phyloP scores from a whole-genome alignment of 1,140 invertebrate species.

The Ceratoteleas bidentatus region DNA sequence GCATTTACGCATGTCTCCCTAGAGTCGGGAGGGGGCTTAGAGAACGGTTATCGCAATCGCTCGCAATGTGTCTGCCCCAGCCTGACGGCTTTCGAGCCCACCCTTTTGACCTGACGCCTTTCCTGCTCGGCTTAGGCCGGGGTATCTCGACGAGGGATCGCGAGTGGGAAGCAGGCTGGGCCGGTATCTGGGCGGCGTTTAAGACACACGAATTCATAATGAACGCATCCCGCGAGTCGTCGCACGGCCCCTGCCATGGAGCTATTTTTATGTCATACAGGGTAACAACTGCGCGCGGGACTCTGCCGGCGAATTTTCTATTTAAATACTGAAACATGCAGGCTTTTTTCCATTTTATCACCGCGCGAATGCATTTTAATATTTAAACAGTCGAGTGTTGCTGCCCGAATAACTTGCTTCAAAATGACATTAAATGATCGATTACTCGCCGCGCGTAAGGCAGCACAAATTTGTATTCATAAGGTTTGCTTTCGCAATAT shows the following conservation, averaged over 20 bases:
- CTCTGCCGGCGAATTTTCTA: not conserved
- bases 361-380: slow-evolving; percentile 1
- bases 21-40: slow-evolving; percentile 13
- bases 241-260: slow-evolving; percentile 22
- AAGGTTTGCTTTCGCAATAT: not conserved
- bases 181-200: slow-evolving; percentile 57
- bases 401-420: not conserved
- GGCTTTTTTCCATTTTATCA: not conserved
- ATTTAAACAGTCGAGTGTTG: not conserved
- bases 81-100: slow-evolving; percentile 42
- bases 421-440: not conserved
- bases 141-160: slow-evolving; percentile 43
- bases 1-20: slow-evolving; percentile 55
- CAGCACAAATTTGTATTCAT: not conserved
- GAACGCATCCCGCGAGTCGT: slow-evolving; percentile 40
- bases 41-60: slow-evolving; percentile 30
- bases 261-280: slow-evolving; percentile 7
- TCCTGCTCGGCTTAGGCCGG: slow-evolving; percentile 31
- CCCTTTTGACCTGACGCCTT: slow-evolving; percentile 57
- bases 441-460: not conserved
- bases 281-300: not conserved
- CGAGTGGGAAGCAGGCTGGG: slow-evolving; percentile 50
- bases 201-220: slow-evolving; percentile 53
- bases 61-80: slow-evolving; percentile 41
- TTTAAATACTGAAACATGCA: not conserved